A percentile compares a stretch with the other conserved stretches of the same genome.
Conservation (phyloP, 2,888 invertebrate genomes). For the Orthonychiurus folsomi region DNA sequence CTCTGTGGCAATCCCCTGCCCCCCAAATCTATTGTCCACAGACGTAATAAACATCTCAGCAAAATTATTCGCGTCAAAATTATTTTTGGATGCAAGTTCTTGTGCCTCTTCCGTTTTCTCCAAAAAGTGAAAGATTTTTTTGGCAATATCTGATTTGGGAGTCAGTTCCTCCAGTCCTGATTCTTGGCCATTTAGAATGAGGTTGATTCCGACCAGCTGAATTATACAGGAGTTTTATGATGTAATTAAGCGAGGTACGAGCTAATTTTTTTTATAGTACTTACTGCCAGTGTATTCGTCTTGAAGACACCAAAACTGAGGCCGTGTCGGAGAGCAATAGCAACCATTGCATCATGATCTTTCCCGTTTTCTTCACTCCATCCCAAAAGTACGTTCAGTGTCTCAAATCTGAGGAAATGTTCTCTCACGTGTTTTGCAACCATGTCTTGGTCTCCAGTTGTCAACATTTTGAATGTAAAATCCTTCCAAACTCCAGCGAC, state of each 20-base stretch:
- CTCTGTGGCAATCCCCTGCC: constrained; percentile 8
- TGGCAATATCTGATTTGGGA: background rate
- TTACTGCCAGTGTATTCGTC: constrained; percentile 26
- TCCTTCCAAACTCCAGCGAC: constrained; percentile 33
- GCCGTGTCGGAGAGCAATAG: constrained; percentile 23
- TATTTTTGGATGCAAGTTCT: background rate
- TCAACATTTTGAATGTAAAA: constrained; percentile 27
- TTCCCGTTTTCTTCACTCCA: constrained; percentile 24
- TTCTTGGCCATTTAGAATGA: background rate
- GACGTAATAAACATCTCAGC: constrained; percentile 11
- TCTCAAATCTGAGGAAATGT: constrained; percentile 26
- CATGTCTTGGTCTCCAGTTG: constrained; percentile 20
- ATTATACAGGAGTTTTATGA: background rate
- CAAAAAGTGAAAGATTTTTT: constrained; percentile 1
- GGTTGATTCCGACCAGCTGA: background rate
- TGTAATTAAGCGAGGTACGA: background rate
- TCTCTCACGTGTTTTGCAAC: constrained; percentile 27
- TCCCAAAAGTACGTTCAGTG: constrained; percentile 27
- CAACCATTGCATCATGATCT: constrained; percentile 26
- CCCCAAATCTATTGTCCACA: background rate
- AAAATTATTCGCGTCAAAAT: background rate
- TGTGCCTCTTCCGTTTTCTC: background rate
- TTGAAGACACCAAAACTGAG: constrained; percentile 27
- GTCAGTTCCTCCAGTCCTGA: background rate
- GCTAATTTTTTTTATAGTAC: background rate